These are phyloP conservation scores for Channa striata DNA, from an alignment of 2,797 vertebrate genomes.

Conservation along the genomic window DNA sequence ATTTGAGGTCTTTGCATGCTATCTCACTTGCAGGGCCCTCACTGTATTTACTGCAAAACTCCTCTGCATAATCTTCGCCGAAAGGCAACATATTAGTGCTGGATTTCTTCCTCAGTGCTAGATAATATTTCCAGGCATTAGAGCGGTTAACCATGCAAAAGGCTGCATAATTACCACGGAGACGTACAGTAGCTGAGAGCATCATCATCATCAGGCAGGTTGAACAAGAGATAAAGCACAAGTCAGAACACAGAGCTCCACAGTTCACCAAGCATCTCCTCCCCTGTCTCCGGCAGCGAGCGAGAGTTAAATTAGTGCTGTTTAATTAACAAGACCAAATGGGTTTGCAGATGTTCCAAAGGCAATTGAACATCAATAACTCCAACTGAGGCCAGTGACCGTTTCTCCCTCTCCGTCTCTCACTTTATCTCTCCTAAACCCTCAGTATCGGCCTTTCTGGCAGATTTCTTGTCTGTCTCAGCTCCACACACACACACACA, in stretches of 20 bases:
- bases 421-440: background rate
- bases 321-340: constrained; percentile 76
- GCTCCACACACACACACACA: too few relatives aligned
- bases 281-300: constrained; percentile 43
- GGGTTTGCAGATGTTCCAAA: constrained; percentile 75
- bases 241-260: constrained; percentile 42
- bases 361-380: constrained; percentile 80
- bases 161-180: constrained; percentile 53
- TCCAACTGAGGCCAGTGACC: constrained; percentile 57
- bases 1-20: constrained; percentile 13
- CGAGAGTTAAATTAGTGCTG: constrained; percentile 62
- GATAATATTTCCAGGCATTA: constrained; percentile 42
- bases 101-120: constrained; percentile 31
- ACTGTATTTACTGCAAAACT: constrained; percentile 23
- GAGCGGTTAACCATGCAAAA: constrained; percentile 37
- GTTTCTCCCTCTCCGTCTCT: constrained; percentile 14
- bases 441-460: background rate
- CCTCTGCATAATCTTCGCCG: constrained; percentile 23
- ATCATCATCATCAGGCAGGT: constrained; percentile 19
- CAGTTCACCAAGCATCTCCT: constrained; percentile 52
- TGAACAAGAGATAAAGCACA: constrained; percentile 42
- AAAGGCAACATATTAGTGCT: constrained; percentile 31
- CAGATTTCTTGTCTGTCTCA: constrained; percentile 26
- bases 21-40: constrained; percentile 2
- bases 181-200: constrained; percentile 38